These are phyloP conservation scores for Orius insidiosus DNA, from an alignment of 1,140 invertebrate genomes.

Conservation along the genomic window DNA sequence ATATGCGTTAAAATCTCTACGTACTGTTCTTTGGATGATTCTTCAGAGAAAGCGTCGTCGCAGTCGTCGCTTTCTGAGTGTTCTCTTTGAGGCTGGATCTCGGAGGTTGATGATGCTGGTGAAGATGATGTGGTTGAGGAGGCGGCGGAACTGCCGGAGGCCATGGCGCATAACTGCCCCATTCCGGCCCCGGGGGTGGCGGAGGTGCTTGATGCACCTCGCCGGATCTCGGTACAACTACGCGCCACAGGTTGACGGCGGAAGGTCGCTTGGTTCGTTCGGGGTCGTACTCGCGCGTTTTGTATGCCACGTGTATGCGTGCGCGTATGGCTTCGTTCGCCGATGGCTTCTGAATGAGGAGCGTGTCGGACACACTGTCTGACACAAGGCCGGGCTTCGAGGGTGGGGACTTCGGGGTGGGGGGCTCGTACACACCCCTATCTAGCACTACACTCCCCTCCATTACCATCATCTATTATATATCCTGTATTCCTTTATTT, in stretches of 20 bases:
- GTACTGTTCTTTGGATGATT: constrained; percentile 64
- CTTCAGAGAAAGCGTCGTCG: constrained; percentile 66
- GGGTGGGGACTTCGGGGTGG: too few species aligned
- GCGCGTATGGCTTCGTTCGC: constrained; percentile 4
- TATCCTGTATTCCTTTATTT: too few species aligned
- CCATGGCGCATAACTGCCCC: constrained; percentile 20
- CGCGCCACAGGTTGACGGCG: constrained; percentile 29
- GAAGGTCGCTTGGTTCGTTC: constrained; percentile 3
- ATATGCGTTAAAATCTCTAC: constrained; percentile 23
- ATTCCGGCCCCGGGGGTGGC: constrained; percentile 8
- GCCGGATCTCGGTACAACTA: constrained; percentile 30
- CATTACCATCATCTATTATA: too few species aligned
- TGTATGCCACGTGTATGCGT: constrained; percentile 1
- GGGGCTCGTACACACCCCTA: too few species aligned
- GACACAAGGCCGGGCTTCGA: neutral
- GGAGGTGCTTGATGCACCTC: constrained; percentile 21
- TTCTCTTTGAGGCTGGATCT: constrained; percentile 38
- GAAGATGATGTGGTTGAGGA: constrained; percentile 18
- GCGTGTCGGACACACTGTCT: constrained; percentile 3
- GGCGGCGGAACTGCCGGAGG: constrained; percentile 22
- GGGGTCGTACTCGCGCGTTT: neutral
- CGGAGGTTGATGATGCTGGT: constrained; percentile 6
- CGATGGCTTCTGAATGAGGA: constrained; percentile 10
- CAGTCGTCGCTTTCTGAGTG: constrained; percentile 58
- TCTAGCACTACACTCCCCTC: too few species aligned